These are phyloP conservation scores for Empidonax traillii DNA, from an alignment of 2,113 vertebrate species.

Conservation along the genomic window DNA sequence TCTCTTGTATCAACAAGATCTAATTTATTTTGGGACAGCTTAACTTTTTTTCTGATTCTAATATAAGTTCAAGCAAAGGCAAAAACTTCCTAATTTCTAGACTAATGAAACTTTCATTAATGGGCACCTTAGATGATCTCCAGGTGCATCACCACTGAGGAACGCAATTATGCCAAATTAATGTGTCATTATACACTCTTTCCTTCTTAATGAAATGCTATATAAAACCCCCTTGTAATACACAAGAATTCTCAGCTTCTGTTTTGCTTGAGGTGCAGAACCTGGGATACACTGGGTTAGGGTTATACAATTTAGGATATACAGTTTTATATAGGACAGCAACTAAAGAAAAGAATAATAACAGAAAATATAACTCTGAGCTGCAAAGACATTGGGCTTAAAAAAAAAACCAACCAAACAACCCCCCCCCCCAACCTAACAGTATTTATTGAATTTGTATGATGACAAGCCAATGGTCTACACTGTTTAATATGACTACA, in stretches of 20 bases:
- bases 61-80: not conserved
- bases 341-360: not conserved
- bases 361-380: not conserved
- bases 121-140: not conserved
- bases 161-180: conserved; percentile 23
- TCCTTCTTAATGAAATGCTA: conserved; percentile 28
- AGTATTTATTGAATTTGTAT: not conserved
- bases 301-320: not conserved
- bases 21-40: not conserved
- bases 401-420: not conserved
- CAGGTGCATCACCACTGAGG: not conserved
- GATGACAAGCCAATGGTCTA: not conserved
- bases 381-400: not conserved
- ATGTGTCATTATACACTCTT: not conserved
- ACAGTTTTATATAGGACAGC: not conserved
- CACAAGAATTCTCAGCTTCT: not conserved
- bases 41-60: not conserved
- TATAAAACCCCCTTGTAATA: not conserved
- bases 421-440: not conserved
- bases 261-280: not conserved
- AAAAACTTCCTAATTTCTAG: not conserved
- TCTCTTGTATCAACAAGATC: not conserved
- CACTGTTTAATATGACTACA: not conserved
- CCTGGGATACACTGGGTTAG: not conserved
- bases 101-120: not conserved